These are phyloP conservation scores for Trachymyrmex cornetzi DNA, from an alignment of 1,140 invertebrate species.

Conservation along the genomic window DNA sequence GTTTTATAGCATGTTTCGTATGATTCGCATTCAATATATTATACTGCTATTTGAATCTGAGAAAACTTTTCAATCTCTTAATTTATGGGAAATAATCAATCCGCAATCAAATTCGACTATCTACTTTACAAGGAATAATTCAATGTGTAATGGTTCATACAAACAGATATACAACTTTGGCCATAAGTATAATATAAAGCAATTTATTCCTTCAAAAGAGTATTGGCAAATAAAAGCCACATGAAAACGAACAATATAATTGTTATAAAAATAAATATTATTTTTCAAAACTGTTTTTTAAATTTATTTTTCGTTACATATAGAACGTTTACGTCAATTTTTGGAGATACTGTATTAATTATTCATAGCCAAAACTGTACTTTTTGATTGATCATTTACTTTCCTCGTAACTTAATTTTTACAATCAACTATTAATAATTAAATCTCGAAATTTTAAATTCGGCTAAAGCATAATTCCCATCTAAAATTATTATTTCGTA, in stretches of 20 bases:
- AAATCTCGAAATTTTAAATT: not conserved
- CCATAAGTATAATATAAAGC: too few relatives aligned
- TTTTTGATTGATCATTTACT: not conserved
- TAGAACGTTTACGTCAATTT: too few relatives aligned
- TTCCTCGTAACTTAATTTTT: not conserved
- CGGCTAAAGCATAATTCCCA: not conserved
- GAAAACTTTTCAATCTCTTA: not conserved
- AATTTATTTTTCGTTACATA: too few relatives aligned
- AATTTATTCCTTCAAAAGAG: too few relatives aligned
- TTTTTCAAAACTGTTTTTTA: too few relatives aligned
- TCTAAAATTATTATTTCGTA: not conserved
- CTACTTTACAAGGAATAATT: not conserved
- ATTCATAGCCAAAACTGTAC: too few relatives aligned
- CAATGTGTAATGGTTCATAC: not conserved
- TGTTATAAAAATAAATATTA: too few relatives aligned
- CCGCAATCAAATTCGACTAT: not conserved
- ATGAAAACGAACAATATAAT: too few relatives aligned
- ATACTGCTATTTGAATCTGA: not conserved
- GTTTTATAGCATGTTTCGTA: constrained; percentile 6
- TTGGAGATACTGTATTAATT: too few relatives aligned
- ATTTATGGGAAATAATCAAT: not conserved
- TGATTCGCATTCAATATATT: not conserved
- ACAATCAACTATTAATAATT: not conserved
- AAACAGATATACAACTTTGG: not conserved
- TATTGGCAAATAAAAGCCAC: too few relatives aligned